These are phyloP conservation scores for Alosa sapidissima DNA, from an alignment of 2,797 vertebrate genomes.

Conservation along the genomic window DNA sequence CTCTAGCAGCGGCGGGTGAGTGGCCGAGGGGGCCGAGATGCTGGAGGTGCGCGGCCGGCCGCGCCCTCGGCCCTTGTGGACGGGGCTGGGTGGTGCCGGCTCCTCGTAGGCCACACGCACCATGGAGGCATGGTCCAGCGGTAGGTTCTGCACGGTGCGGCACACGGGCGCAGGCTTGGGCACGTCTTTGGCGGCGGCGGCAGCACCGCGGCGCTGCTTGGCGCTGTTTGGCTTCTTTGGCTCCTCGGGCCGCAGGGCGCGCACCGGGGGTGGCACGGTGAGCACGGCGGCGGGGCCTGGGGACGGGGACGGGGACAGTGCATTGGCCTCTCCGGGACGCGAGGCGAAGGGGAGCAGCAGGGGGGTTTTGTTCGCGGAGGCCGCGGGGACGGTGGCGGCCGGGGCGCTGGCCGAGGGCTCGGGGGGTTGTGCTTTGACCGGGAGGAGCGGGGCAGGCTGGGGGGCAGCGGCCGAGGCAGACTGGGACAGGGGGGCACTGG, in stretches of 20 bases:
- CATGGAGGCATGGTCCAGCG: conserved; percentile 87
- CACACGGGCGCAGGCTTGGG: conserved; percentile 68
- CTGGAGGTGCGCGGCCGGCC: conserved; percentile 68
- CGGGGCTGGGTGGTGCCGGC: conserved; percentile 54
- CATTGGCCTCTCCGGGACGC: conserved; percentile 68
- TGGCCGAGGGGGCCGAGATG: conserved; percentile 49
- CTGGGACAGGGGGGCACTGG: conserved; percentile 48
- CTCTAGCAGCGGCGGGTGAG: conserved; percentile 62
- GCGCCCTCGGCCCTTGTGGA: conserved; percentile 66
- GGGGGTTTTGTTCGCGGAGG: conserved; percentile 60
- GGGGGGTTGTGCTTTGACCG: conserved; percentile 52
- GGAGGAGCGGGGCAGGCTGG: conserved; percentile 56
- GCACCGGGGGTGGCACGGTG: conserved; percentile 70
- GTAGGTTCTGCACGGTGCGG: conserved; percentile 87
- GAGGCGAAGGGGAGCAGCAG: conserved; percentile 72
- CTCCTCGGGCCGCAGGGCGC: conserved; percentile 61
- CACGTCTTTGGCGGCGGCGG: conserved; percentile 58
- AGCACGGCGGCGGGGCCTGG: conserved; percentile 48
- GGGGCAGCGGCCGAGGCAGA: conserved; percentile 49
- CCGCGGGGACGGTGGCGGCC: conserved; percentile 14
- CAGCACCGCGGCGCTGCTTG: conserved; percentile 64
- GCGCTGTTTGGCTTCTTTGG: conserved; percentile 57
- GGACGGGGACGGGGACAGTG: conserved; percentile 57
- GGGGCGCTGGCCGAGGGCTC: conserved; percentile 56
- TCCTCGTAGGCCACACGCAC: conserved; percentile 84